phyloP scores from a whole-genome alignment of 2,888 invertebrate genomes.

The Drosophila parthenogenetica region DNA sequence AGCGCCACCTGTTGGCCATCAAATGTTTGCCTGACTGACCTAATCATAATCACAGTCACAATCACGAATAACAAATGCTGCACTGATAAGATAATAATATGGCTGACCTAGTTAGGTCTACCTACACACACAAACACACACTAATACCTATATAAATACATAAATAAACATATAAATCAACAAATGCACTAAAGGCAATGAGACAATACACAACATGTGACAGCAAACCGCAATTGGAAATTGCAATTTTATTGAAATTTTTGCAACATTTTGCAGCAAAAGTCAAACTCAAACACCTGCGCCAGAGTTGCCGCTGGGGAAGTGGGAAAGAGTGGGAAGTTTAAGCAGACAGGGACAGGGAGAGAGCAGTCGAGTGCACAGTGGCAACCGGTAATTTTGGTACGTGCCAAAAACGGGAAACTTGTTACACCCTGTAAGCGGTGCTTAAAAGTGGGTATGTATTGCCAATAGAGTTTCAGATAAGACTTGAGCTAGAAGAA shows the following conservation, averaged over 20 bases:
- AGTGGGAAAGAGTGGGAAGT: not conserved
- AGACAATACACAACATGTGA: slow-evolving; percentile 19
- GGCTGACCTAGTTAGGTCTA: slow-evolving; percentile 56
- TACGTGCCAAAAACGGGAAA: slow-evolving; percentile 46
- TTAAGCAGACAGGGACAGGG: slow-evolving; percentile 1
- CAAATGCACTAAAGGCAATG: slow-evolving; percentile 9
- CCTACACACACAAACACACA: slow-evolving; percentile 3
- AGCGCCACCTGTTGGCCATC: slow-evolving; percentile 48
- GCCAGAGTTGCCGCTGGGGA: slow-evolving; percentile 7
- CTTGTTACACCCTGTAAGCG: slow-evolving; percentile 22
- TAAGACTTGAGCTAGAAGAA: too few relatives aligned
- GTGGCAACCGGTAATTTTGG: slow-evolving; percentile 44
- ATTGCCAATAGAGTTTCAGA: too few relatives aligned
- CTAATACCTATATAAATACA: not conserved
- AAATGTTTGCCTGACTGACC: slow-evolving; percentile 42
- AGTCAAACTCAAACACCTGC: slow-evolving; percentile 74
- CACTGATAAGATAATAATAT: slow-evolving; percentile 63
- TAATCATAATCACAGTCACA: slow-evolving; percentile 32
- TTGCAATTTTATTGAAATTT: slow-evolving; percentile 49
- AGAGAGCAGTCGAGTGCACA: slow-evolving; percentile 23
- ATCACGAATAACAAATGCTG: slow-evolving; percentile 27
- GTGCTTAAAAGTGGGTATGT: too few relatives aligned
- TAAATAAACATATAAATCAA: slow-evolving; percentile 2
- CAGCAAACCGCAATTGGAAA: slow-evolving; percentile 46
- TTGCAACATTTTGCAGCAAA: slow-evolving; percentile 57